Conservation (phyloP, 2,888 invertebrate species). For the Drosophila atripex region DNA sequence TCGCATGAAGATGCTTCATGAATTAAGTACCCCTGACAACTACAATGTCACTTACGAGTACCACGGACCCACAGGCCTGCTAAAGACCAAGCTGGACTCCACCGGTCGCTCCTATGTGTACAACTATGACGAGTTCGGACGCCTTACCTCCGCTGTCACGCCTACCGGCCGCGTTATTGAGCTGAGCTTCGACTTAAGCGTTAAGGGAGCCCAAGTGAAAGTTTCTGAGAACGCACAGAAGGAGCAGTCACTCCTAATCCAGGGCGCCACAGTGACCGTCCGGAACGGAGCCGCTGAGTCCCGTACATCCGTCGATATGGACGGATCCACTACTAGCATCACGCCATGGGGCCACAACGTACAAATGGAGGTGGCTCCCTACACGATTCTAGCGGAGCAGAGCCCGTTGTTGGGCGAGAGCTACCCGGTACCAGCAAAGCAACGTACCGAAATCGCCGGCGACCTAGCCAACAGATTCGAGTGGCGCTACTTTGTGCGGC, state of each 20-base stretch:
- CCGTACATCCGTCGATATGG: slow-evolving; percentile 90
- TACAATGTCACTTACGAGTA: slow-evolving; percentile 97
- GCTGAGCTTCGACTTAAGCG: slow-evolving; percentile 93
- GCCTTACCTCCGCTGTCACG: slow-evolving; percentile 94
- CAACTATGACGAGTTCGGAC: slow-evolving; percentile 97
- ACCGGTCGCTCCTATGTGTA: slow-evolving; percentile 96
- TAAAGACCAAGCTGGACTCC: slow-evolving; percentile 94
- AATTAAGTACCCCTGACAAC: slow-evolving; percentile 95
- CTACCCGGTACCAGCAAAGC: slow-evolving; percentile 95
- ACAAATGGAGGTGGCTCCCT: slow-evolving; percentile 95
- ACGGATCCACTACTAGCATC: slow-evolving; percentile 92
- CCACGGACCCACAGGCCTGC: slow-evolving; percentile 93
- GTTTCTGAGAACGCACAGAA: slow-evolving; percentile 92
- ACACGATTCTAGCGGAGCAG: slow-evolving; percentile 94
- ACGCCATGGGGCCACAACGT: slow-evolving; percentile 95
- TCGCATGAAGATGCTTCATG: slow-evolving; percentile 95
- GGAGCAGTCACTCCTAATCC: slow-evolving; percentile 93
- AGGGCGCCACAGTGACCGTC: slow-evolving; percentile 93
- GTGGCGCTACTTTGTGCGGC: slow-evolving; percentile 96
- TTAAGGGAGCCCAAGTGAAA: slow-evolving; percentile 94
- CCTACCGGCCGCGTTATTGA: slow-evolving; percentile 97
- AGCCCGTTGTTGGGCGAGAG: slow-evolving; percentile 95
- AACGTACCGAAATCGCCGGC: slow-evolving; percentile 94
- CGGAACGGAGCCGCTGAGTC: slow-evolving; percentile 92
- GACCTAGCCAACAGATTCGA: slow-evolving; percentile 96